phyloP scores from a whole-genome alignment of 2,113 vertebrate genomes.

The Nestor notabilis region DNA sequence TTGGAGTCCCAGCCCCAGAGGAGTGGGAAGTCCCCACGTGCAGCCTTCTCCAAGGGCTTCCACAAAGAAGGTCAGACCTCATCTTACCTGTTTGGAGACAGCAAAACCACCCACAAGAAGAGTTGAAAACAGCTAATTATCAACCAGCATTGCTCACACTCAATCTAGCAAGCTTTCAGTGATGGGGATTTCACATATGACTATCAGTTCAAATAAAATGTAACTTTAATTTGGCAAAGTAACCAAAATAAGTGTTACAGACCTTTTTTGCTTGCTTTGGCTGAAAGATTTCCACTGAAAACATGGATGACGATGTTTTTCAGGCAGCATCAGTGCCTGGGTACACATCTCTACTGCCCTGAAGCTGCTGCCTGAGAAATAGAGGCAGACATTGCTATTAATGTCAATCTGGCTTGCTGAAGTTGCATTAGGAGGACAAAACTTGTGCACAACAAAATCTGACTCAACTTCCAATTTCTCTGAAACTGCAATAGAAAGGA shows the following conservation, averaged over 20 bases:
- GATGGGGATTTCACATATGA: neutral
- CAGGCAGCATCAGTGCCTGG: neutral
- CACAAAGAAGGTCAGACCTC: neutral
- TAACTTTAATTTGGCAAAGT: neutral
- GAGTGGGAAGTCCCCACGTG: neutral
- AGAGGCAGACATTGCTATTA: neutral
- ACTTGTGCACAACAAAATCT: neutral
- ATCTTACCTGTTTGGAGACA: neutral
- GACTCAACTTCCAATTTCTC: neutral
- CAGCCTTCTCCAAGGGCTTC: neutral
- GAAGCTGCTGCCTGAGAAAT: neutral
- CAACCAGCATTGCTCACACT: neutral
- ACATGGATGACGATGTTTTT: neutral
- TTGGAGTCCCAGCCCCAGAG: neutral
- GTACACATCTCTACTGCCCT: neutral
- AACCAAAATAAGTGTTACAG: neutral
- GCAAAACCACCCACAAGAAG: neutral
- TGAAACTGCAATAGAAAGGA: neutral
- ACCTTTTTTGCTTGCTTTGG: neutral
- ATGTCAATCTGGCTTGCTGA: neutral
- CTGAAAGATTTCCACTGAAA: neutral
- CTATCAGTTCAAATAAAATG: neutral
- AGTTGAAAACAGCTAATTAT: neutral
- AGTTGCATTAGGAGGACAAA: neutral
- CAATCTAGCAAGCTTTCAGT: neutral